These are phyloP conservation scores for Protomyctophum bolini DNA, from an alignment of 2,113 vertebrate species.

Conservation along the genomic window DNA sequence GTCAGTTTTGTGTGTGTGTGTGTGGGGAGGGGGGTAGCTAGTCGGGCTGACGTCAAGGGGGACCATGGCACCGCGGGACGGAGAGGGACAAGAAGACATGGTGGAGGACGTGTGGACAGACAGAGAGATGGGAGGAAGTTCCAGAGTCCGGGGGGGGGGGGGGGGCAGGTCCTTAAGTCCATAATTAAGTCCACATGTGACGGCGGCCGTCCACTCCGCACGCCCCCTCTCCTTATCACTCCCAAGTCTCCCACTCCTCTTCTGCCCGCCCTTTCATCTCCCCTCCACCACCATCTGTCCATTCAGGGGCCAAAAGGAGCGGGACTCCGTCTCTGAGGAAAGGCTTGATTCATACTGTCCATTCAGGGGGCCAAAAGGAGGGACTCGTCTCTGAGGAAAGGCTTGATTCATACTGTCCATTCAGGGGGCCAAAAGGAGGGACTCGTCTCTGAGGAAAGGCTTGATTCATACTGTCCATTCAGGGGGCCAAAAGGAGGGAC, in stretches of 20 bases:
- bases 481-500: slow-evolving; percentile 40
- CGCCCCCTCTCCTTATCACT: slow-evolving; percentile 23
- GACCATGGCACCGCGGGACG: slow-evolving; percentile 4
- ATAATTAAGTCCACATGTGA: background rate
- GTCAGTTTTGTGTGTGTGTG: too few species aligned
- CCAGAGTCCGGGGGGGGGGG: background rate
- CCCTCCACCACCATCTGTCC: slow-evolving; percentile 49
- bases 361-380: slow-evolving; percentile 38
- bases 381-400: slow-evolving; percentile 49
- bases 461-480: slow-evolving; percentile 43
- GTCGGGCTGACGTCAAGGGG: background rate
- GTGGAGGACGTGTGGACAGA: background rate
- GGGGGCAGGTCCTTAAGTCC: slow-evolving; percentile 22
- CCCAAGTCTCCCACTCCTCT: slow-evolving; percentile 13
- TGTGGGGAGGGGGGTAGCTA: slow-evolving; percentile 21
- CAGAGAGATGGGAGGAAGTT: background rate
- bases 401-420: slow-evolving; percentile 37
- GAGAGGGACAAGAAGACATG: slow-evolving; percentile 1
- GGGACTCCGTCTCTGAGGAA: slow-evolving; percentile 53
- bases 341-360: slow-evolving; percentile 2
- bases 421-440: slow-evolving; percentile 41
- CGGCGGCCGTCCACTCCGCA: background rate
- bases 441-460: slow-evolving; percentile 45
- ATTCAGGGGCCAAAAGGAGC: slow-evolving; percentile 39
- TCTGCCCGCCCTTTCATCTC: slow-evolving; percentile 42